Conservation (phyloP, 2,797 vertebrate genomes). For the Lacerta agilis region DNA sequence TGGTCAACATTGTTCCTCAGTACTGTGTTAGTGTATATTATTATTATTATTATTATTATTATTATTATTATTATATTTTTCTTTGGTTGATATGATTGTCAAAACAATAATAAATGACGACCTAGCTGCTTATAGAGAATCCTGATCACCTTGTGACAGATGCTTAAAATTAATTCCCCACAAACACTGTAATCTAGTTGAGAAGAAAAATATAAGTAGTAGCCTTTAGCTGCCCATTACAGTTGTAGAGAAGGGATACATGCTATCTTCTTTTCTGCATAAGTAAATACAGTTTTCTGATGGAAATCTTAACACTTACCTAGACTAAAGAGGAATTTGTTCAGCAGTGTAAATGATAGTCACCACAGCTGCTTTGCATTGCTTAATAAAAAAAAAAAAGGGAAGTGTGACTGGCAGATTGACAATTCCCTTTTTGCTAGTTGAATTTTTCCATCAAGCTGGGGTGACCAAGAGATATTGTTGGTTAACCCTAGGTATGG, state of each 20-base stretch:
- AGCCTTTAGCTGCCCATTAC: not conserved
- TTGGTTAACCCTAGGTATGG: not conserved
- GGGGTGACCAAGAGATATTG: not conserved
- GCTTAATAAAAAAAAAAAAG: constrained; percentile 31
- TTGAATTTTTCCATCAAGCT: constrained; percentile 15
- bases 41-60: no score
- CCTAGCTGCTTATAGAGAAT: not conserved
- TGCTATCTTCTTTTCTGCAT: not conserved
- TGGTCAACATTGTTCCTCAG: no score
- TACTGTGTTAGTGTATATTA: no score
- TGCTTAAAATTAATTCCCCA: not conserved
- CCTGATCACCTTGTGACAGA: not conserved
- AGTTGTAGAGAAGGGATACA: no score
- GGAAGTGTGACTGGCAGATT: constrained; percentile 15
- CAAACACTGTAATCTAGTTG: not conserved
- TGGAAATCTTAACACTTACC: not conserved
- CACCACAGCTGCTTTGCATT: constrained; percentile 3
- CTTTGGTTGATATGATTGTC: no score
- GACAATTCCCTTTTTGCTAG: constrained; percentile 12
- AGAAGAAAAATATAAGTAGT: not conserved
- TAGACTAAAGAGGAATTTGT: not conserved
- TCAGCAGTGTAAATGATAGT: not conserved
- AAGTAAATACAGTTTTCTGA: not conserved
- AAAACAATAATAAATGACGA: no score
- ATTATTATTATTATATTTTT: no score